Conservation (phyloP, 2,113 vertebrate species). For the Daubentonia madagascariensis region DNA sequence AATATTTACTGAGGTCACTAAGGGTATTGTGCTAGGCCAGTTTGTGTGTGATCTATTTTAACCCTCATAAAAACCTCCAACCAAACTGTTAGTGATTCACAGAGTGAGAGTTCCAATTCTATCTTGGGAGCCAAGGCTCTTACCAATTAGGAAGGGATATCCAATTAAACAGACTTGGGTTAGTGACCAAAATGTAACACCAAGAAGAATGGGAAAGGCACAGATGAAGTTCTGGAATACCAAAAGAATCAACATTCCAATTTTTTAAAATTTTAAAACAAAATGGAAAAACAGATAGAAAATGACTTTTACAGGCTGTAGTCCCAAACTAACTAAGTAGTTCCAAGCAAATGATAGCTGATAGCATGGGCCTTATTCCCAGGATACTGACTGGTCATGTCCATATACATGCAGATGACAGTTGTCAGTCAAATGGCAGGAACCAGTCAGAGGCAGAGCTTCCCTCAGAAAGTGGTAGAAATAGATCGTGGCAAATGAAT, state of each 20-base stretch:
- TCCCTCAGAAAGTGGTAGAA: neutral
- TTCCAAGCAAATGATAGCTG: neutral
- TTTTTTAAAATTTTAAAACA: neutral
- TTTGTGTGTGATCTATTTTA: neutral
- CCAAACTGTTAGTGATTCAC: neutral
- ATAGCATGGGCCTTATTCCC: neutral
- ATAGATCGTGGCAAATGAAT: neutral
- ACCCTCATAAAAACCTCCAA: neutral
- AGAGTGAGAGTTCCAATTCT: neutral
- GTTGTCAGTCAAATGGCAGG: neutral
- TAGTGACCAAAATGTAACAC: neutral
- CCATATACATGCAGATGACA: neutral
- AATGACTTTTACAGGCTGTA: neutral
- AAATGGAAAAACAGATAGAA: neutral
- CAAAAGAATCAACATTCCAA: neutral
- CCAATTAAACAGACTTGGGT: neutral
- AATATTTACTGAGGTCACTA: neutral
- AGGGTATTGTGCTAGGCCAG: neutral
- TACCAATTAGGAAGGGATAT: neutral
- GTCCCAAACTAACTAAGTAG: neutral
- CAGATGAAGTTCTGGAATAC: neutral
- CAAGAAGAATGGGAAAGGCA: neutral
- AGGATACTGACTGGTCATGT: neutral
- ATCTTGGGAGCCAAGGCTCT: neutral
- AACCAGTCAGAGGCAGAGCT: neutral